A percentile compares a stretch with the other conserved stretches of the same genome.
phyloP scores from a whole-genome alignment of 2,797 vertebrate species.

The Microtus californicus region DNA sequence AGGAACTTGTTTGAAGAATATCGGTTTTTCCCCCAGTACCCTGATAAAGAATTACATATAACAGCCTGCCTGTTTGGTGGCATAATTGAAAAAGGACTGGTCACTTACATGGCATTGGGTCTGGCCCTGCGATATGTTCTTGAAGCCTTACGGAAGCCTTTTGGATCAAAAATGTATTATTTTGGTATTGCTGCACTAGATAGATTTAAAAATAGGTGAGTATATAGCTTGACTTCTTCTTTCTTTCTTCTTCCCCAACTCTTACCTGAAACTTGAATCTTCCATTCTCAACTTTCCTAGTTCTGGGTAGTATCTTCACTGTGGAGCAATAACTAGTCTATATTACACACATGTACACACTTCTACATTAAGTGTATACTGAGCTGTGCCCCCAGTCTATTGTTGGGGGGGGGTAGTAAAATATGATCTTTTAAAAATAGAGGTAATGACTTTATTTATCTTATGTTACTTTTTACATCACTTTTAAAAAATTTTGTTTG shows the following conservation, averaged over 20 bases:
- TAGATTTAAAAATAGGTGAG: slow-evolving; percentile 99
- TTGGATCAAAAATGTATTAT: slow-evolving; percentile 99
- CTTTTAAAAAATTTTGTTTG: neutral
- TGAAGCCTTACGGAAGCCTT: slow-evolving; percentile 99
- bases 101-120: slow-evolving; percentile 99
- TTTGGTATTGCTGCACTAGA: slow-evolving; percentile 99
- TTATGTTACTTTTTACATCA: neutral
- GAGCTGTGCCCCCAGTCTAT: neutral
- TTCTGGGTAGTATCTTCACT: neutral
- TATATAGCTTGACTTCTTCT: slow-evolving; percentile 5
- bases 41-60: slow-evolving; percentile 99
- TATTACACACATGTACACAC: neutral
- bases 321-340: neutral
- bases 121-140: slow-evolving; percentile 98
- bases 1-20: slow-evolving; percentile 99
- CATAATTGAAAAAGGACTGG: slow-evolving; percentile 99
- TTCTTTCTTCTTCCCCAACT: neutral
- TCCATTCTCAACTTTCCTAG: neutral
- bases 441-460: neutral
- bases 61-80: slow-evolving; percentile 99
- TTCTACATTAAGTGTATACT: neutral
- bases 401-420: neutral
- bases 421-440: neutral
- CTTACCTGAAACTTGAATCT: neutral
- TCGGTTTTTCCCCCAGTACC: slow-evolving; percentile 99